Evolutionary conservation across 2,888 invertebrate species (phyloP), one percentile per base, ranked within the genome.

Genomic region (Parnassius orleans): DNA sequence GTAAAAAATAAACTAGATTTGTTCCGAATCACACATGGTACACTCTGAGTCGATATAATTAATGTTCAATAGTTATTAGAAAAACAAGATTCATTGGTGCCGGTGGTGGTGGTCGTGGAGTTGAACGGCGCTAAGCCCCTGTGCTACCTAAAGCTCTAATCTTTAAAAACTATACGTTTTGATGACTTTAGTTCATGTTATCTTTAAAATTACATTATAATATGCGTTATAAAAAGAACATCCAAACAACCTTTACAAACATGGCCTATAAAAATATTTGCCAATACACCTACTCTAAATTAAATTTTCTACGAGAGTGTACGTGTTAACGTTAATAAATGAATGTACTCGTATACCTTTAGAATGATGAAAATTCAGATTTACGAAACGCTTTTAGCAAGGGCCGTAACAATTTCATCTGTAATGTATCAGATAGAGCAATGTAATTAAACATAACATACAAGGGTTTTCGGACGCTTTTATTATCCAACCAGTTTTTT

Each of bases 391-490:
- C 50, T 54, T 50, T 60, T 55, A 51, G 33, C 43, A 24, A 41
- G 50, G 54, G 59, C 43, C 33, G 50, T 24, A 44, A 55, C 54
- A 14, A 43, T 54, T 60, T 50, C 50, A 43, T 54, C 44, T 50
- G 54, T 60, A 54, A 60, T 55, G 55, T 44, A 54, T 55, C 60
- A 55, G 48, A 60, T 60, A 44, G 55, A 55, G 9, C 50, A 54
- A 44, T 60, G 50, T 44, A 60, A 60, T 60, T 60, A 60, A 60
- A 60, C 48, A 43, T 60, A 60, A 48, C 53, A 55, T 33, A 44
- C 33, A 50, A 54, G 50, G 60, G 33, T 24, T 60, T 60, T 55
- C 54, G 55, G 60, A 44, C 43, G 60, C 55, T 48, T 50, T 50
- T 54, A 60, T 60, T 54, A 51, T 53, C 53, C 57, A 47, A n/a